Evolutionary conservation across 2,797 vertebrate species (phyloP).

Genomic region (Columba guinea): DNA sequence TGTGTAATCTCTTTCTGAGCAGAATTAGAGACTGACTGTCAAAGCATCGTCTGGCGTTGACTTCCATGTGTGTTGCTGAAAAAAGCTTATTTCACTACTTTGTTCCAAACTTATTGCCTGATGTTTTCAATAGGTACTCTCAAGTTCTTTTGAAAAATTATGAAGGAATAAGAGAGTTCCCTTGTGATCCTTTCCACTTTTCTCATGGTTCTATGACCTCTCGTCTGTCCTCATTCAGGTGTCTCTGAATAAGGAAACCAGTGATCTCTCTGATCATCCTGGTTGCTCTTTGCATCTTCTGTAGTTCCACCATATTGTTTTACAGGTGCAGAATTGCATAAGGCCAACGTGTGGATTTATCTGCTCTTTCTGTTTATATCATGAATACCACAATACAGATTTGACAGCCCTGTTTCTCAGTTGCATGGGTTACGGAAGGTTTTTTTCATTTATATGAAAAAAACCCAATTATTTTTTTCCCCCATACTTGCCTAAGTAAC

Average conservation of each 20-base stretch:
- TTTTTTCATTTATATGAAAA: background rate
- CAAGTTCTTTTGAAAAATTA: background rate
- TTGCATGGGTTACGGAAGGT: background rate
- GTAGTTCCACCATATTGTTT: background rate
- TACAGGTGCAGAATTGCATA: background rate
- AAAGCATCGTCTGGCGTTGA: background rate
- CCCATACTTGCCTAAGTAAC: background rate
- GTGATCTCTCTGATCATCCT: background rate
- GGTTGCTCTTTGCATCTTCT: background rate
- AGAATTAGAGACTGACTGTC: background rate
- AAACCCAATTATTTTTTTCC: accelerated
- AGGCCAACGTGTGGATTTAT: background rate
- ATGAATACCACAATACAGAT: background rate
- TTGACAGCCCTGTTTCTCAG: background rate
- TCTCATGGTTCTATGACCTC: background rate
- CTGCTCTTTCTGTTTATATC: background rate
- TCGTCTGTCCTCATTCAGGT: background rate
- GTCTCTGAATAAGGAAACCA: background rate
- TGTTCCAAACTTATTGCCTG: background rate
- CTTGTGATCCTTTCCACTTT: background rate
- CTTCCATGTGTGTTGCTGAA: background rate
- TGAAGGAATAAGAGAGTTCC: background rate
- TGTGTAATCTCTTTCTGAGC: background rate
- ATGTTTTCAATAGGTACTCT: background rate
- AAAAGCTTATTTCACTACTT: background rate